Evolutionary conservation across 2,113 vertebrate genomes (phyloP), one percentile per base, ranked within the genome.

Genomic region (Meriones unguiculatus): DNA sequence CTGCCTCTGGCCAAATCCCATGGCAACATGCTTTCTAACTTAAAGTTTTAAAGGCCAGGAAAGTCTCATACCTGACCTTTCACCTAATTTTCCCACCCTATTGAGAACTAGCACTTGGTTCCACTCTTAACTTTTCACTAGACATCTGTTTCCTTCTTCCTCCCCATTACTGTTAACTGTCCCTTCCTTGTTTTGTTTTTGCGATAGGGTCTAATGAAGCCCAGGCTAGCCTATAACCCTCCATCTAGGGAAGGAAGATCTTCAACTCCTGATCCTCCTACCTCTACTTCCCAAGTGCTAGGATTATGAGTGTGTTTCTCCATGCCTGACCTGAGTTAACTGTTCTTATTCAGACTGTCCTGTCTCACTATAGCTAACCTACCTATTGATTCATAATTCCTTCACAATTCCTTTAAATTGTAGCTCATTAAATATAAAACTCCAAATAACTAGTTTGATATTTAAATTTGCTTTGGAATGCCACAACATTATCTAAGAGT

Each of bases 401-500:
- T 94, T 70, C 24, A 78, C 46, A 46, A 46, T 46, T 70, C 69
- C 35, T 95, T 96, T 95, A 87, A 93, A 72, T 90, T 67, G 90
- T 54, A 82, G 12, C 41, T 97, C 52, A 86, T 96, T 93, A 91
- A 87, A 81, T 75, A 88, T 54, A 92, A 88, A 94, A 86, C 86
- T 46, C 41, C 30, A 73, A 89, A 69, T 57, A 18, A 93, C 46
- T 90, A 41, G 54, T 50, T 32, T 94, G 73, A 81, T 84, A 84
- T 54, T 85, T 17, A 85, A 11, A 59, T 89, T 62, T 93, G 70
- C 59, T 96, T 91, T 67, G 76, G 93, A 93, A 84, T 59, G 69
- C 52, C 75, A 96, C 95, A 28, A 95, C 67, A 35, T 35, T 65
- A 10, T 22, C n/a, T 88, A 32, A 94, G n/a, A 92, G 30, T 73